Percentiles rank a stretch among this genome's conserved stretches.
phyloP scores from a whole-genome alignment of 2,797 vertebrate genomes.

The Oryzias sinensis region DNA sequence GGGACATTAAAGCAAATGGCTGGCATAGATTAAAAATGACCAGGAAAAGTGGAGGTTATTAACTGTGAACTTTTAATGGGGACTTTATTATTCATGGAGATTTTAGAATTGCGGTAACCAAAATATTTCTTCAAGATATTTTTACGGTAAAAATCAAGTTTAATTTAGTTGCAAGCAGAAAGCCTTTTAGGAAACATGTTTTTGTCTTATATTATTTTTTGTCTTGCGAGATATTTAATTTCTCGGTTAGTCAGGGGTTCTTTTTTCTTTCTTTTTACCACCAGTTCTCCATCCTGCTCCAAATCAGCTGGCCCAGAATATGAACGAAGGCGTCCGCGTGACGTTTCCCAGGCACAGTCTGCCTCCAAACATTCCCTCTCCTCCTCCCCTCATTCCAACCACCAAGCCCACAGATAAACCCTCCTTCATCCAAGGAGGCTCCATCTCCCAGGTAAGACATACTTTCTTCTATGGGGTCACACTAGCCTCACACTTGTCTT shows the following conservation, averaged over 20 bases:
- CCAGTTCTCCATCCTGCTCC: conserved; percentile 92
- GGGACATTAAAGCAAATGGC: conserved; percentile 39
- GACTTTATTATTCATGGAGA: conserved; percentile 13
- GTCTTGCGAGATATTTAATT: conserved; percentile 6
- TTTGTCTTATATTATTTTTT: conserved; percentile 1
- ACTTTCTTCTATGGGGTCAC: neutral
- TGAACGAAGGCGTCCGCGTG: conserved; percentile 89
- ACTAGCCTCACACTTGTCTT: neutral
- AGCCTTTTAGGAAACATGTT: conserved; percentile 10
- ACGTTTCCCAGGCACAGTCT: conserved; percentile 89
- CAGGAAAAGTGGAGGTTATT: conserved; percentile 31
- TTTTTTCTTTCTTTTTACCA: conserved; percentile 9
- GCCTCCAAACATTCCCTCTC: conserved; percentile 88
- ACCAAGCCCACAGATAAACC: conserved; percentile 97
- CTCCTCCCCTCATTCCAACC: conserved; percentile 97
- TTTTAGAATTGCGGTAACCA: conserved; percentile 9
- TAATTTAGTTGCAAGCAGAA: conserved; percentile 15
- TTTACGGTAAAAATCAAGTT: conserved; percentile 31
- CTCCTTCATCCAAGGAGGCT: conserved; percentile 96
- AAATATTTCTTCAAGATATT: conserved; percentile 36
- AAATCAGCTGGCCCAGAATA: conserved; percentile 88
- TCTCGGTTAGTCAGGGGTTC: neutral
- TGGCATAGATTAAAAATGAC: conserved; percentile 20
- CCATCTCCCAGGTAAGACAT: conserved; percentile 91
- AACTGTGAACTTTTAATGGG: conserved; percentile 17